These are phyloP conservation scores for Cygnus atratus DNA, from an alignment of 2,113 vertebrate genomes.

Conservation along the genomic window DNA sequence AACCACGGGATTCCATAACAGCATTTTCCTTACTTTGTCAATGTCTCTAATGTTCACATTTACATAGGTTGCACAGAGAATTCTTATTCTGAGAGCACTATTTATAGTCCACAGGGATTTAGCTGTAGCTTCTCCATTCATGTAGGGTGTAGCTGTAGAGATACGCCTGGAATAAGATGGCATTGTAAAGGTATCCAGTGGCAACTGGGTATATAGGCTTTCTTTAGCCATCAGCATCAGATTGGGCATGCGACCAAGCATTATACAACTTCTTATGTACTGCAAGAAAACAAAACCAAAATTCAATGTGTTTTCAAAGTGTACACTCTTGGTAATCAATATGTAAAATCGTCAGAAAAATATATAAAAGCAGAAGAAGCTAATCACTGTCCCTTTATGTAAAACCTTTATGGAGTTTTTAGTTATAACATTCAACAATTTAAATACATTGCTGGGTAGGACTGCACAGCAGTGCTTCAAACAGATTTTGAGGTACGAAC, in stretches of 20 bases:
- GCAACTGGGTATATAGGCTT: constrained; percentile 93
- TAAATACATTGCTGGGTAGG: not conserved
- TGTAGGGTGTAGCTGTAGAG: constrained; percentile 95
- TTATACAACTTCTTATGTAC: constrained; percentile 98
- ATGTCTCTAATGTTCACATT: constrained; percentile 99
- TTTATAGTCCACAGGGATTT: constrained; percentile 93
- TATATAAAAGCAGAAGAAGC: not conserved
- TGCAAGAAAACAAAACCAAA: constrained; percentile 58
- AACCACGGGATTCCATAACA: not conserved
- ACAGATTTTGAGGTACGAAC: not conserved
- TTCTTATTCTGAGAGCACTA: constrained; percentile 89
- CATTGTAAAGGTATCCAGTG: constrained; percentile 94
- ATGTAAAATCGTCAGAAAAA: not conserved
- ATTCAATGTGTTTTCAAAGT: not conserved
- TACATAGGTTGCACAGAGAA: constrained; percentile 97
- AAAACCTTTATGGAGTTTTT: not conserved
- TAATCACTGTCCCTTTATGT: not conserved
- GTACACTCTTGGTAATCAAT: not conserved
- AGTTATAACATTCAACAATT: not conserved
- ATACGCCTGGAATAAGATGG: constrained; percentile 96
- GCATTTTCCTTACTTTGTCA: constrained; percentile 87
- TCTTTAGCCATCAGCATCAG: constrained; percentile 99
- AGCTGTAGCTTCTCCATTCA: constrained; percentile 93
- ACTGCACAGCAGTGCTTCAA: not conserved
- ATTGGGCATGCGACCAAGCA: constrained; percentile 95